Conservation (phyloP, 2,888 invertebrate genomes). For the Cheilosia urbana region DNA sequence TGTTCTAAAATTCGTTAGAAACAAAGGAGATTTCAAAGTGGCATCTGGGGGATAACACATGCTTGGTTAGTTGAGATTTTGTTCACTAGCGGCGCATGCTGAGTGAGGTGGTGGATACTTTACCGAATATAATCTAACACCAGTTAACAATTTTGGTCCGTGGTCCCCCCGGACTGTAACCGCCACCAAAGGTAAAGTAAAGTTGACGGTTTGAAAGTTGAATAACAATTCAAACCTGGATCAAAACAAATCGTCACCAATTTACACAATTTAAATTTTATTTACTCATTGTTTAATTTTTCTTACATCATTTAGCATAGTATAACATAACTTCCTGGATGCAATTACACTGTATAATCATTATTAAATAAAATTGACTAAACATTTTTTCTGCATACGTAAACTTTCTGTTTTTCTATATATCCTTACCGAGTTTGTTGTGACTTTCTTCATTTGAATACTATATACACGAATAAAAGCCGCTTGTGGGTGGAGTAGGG, state of each 20-base stretch:
- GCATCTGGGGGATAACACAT: too few species aligned
- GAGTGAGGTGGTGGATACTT: too few species aligned
- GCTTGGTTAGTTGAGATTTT: too few species aligned
- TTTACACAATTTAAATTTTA: slow-evolving; percentile 61
- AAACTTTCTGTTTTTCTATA: neutral
- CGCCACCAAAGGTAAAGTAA: neutral
- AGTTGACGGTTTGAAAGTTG: neutral
- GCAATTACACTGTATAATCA: slow-evolving; percentile 65
- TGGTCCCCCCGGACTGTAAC: too few species aligned
- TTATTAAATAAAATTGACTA: slow-evolving; percentile 72
- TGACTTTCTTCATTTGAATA: slow-evolving; percentile 44
- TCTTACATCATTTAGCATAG: slow-evolving; percentile 62
- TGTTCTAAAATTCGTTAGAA: too few species aligned
- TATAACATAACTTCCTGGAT: slow-evolving; percentile 54
- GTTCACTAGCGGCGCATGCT: too few species aligned
- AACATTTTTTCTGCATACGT: slow-evolving; percentile 38
- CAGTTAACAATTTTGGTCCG: too few species aligned
- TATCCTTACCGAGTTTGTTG: slow-evolving; percentile 15
- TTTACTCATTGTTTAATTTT: slow-evolving; percentile 47
- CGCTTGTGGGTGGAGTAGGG: neutral
- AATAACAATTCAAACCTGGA: neutral
- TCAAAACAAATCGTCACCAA: neutral
- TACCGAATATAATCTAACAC: too few species aligned
- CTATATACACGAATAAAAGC: slow-evolving; percentile 61
- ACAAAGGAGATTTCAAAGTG: too few species aligned